Evolutionary conservation across 2,797 vertebrate species (phyloP), one percentile per base, ranked within the genome.

Genomic region (Dendrocincla tyrannina): DNA sequence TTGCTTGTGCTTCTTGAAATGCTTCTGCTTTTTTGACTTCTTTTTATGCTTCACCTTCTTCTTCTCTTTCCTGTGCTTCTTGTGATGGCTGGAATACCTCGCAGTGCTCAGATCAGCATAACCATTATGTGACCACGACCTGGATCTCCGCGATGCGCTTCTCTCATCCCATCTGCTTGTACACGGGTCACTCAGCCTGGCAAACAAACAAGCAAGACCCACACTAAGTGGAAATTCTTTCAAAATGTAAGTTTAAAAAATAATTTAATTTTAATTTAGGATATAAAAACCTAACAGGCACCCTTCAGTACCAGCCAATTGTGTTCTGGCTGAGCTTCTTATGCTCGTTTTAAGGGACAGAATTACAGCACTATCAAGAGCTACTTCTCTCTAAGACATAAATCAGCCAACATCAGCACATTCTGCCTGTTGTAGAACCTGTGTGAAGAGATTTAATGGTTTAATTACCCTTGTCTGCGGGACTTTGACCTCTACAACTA

Each of bases 41-140:
- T 99, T 99, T 97, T 99, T 99, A 85, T 97, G 98, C 79, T 99
- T 99, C 79, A 97, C 79, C 88, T 99, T 99, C 96, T 99, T 99
- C 94, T 99, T 99, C 67, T 98, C 99, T 78, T 99, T 99, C 88
- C 97, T 99, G 89, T 97, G 97, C 69, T 96, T 98, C 87, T 93
- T 98, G 81, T 90, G 98, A 67, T 92, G 97, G 83, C 98, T 98
- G 35, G 98, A 98, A 13, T 96, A 97, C 59, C 98, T 98, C 68
- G 97, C 96, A 9, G 98, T 98, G 93, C 98, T 98, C 18, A 91
- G 96, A 84, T 98, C 98, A 62, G 98, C 99, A 30, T 98, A 98
- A 30, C 98, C 98, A 0, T 98, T 99, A 42, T 97, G 98, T 32
- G 99, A 99, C 98, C 98, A 98, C 2, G 98, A 98, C 49, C 98